These are phyloP conservation scores for Dallia pectoralis DNA, from an alignment of 2,797 vertebrate species.

Conservation along the genomic window DNA sequence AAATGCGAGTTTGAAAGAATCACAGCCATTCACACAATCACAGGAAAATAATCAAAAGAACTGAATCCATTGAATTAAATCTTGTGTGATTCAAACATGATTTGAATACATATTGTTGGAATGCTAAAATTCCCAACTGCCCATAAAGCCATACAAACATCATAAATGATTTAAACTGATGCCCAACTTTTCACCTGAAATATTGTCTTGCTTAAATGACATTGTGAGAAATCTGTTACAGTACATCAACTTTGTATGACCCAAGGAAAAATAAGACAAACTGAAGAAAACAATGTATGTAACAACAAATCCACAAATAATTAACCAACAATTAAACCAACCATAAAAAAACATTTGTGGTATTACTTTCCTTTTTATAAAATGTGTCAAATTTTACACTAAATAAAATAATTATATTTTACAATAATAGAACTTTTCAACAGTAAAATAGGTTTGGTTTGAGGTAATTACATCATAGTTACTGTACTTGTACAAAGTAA, in stretches of 20 bases:
- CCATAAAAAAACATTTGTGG: conserved; percentile 24
- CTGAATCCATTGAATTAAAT: conserved; percentile 22
- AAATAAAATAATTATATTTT: conserved; percentile 79
- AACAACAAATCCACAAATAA: conserved; percentile 60
- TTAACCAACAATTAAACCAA: conserved; percentile 58
- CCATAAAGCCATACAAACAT: conserved; percentile 26
- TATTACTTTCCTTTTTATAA: conserved; percentile 68
- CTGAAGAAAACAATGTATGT: conserved; percentile 24
- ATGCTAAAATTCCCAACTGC: conserved; percentile 51
- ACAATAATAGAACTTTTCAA: conserved; percentile 76
- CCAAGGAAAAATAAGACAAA: conserved; percentile 40
- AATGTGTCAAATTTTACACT: conserved; percentile 75
- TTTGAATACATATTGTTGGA: conserved; percentile 20
- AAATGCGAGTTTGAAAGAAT: conserved; percentile 25
- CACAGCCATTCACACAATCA: not conserved
- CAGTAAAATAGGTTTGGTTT: conserved; percentile 80
- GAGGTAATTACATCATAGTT: conserved; percentile 76
- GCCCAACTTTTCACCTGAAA: too few relatives aligned
- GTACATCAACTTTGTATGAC: too few relatives aligned
- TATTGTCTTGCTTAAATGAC: too few relatives aligned
- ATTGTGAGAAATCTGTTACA: too few relatives aligned
- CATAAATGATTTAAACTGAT: too few relatives aligned
- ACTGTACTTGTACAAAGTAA: conserved; percentile 72
- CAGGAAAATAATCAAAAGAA: not conserved
- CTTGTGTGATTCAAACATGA: conserved; percentile 9